Base-by-base conservation (phyloP, 2,888 invertebrate species). In the Vandiemenella viatica region DNA sequence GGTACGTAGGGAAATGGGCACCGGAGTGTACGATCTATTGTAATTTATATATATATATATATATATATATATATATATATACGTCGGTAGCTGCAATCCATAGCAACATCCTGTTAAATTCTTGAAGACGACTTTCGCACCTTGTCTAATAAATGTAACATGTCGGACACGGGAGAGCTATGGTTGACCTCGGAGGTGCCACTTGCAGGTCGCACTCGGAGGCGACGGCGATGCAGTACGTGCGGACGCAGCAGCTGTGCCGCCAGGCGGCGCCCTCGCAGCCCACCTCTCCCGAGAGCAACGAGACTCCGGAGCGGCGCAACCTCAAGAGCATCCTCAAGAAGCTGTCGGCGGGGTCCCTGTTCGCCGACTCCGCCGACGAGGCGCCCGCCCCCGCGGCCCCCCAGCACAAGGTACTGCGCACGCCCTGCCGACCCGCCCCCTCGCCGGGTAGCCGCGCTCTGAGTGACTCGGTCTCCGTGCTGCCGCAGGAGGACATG, bases 261-360 rank as follows among this genome's bases (percentile, higher is more conserved):
- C 3, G 60, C 65, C 41, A 19, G 45, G 8, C 50, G 52, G 26
- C 52, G 53, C 19, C 47, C 45, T 42, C 21, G 7, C 20, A 47
- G 21, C 42, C 49, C 15, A 43, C 41, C 15, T 53, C 53, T 3
- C 79, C 79, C 18, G 83, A 83, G 62, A 81, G 80, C 20, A 86
- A 87, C 62, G 89, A 90, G 68, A 89, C 89, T 0, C 67, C 81
- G 16, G 88, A 90, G 65, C 71, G 89, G 57, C 72, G 83, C 59
- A 81, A 83, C 58, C 67, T 90, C 40, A 89, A 89, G 64, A 88
- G 87, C 54, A 88, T 90, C 59, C 68, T 90, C 48, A 89, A 88
- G 62, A 84, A 84, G 64, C 67, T 89, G 38, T 85, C 86, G 3
- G 82, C 83, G 63, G 80, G 80, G 26, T 53, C 72, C 72, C 13